Evolutionary conservation across 2,797 vertebrate species (phyloP), one percentile per base, ranked within the genome.

Genomic region (Heterohyrax brucei): DNA sequence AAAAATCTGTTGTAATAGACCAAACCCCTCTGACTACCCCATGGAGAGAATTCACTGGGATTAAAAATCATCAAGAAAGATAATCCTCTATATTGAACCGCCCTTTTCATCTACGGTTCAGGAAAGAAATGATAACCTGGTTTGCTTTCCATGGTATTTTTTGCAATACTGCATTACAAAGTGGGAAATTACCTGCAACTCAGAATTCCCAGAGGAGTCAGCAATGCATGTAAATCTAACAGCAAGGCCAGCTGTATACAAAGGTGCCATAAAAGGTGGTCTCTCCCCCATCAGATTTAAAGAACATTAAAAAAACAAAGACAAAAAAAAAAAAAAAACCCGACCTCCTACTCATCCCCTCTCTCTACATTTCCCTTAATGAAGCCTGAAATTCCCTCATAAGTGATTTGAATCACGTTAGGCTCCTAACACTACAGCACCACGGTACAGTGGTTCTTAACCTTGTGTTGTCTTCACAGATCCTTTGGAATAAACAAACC

Each of bases 41-140:
- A 68, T 21, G 16, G 73, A 84, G 61, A 95, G 12, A 94, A 95
- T 24, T 14, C 91, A 24, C 75, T 22, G 70, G 56, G 48, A 79
- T 46, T 89, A 80, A 95, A 95, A 90, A 62, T 61, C 39, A 92
- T 33, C 59, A 66, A 93, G 46, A 61, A 91, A 94, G 79, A 93
- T 26, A 88, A 78, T 87, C 77, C 56, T 89, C 84, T 93, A 18
- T 83, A 81, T 3, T 88, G 89, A 87, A 94, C 18, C 61, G 33
- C 13, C 16, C 33, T 39, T 78, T 93, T 95, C 61, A 85, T 66
- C 48, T 48, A 48, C 95, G 76, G 62, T 22, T 30, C 84, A 81
- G 30, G 39, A 91, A 97, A 84, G 80, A 91, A 88, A 80, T 81
- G 24, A 89, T 19, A 84, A 82, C 28, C 10, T 91, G 14, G 1